Evolutionary conservation across 2,797 vertebrate species (phyloP), one percentile per base, ranked within the genome.

Genomic region (Enteromius radiatus): DNA sequence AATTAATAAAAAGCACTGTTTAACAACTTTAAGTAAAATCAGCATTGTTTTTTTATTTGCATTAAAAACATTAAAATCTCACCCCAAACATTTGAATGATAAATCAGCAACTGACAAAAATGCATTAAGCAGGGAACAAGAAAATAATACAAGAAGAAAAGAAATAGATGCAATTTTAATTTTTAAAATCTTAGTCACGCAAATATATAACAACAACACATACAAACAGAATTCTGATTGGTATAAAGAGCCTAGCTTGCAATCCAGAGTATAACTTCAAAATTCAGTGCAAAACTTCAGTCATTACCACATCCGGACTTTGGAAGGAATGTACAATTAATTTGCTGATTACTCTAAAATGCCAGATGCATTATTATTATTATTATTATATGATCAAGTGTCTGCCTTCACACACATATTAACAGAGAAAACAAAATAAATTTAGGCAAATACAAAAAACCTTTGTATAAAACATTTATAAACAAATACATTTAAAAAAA

Each of bases 191-290:
- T 56, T 43, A 76, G 26, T 54, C 31, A 70, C 12, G 9, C 19
- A 81, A 56, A n/a, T 70, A 54, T 11, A 80, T 33, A 1, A 31
- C 15, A 1, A 31, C 15, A 19, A 2, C 28, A 31, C 78, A 28
- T 15, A 0, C 45, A 49, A 79, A 47, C 80, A 52, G n/a, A 71
- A 26, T 28, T 38, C 70, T 36, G 1, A 59, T 43, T 38, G 26
- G 17, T 38, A 86, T 83, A 83, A 7, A 86, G 45, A 84, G 7
- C 74, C 23, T 71, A 76, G 82, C 80, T 76, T 52, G 84, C 85
- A 75, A 86, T 78, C 65, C 36, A 82, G 31, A 84, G 5, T 26
- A 47, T 26, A 59, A 65, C 85, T 64, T 83, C 86, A 91, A 89
- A 88, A 89, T 67, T 89, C 80, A 81, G 80, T 81, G 70, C 80